Evolutionary conservation across 2,888 invertebrate species (phyloP), one percentile per base, ranked within the genome.

Genomic region (Agrochola litura): DNA sequence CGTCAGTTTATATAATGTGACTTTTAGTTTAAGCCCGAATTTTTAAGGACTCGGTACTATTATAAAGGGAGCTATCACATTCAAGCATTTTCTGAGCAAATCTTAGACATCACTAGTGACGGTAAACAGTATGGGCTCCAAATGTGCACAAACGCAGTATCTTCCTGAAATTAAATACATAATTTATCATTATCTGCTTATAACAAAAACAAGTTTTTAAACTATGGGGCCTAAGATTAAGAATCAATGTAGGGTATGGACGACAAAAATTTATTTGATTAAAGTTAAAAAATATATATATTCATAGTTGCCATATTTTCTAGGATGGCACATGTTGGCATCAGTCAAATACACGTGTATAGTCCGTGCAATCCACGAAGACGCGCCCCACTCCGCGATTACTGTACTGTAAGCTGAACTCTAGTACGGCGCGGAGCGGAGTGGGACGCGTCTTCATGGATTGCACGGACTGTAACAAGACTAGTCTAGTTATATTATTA

Each of bases 271-370:
- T 37, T 37, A 5, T 37, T 37, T 30, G 1, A 30, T 30, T 30
- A 30, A 30, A 30, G 30, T 30, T 30, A 30, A 30, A 30, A 41
- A 41, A 25, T 14, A 49, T 2, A 10, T 16, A 19, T 30, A 12
- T 49, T 30, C 5, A 9, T 67, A 1, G 22, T 67, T 30, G 5
- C 22, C 6, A 60, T 9, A 49, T 46, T 58, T 52, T 16, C 6
- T 25, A 54, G 6, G 10, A 10, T 43, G 14, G 43, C 75, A 46
- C 1, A 43, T 46, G 19, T 83, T 83, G 69, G 73, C 84, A 83
- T 37, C 19, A 56, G 9, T 43, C 25, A 5, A 60, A 61, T 25
- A 25, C 78, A 65, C 79, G 72, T 70, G 80, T n/a, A n/a, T n/a
- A n/a, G n/a, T n/a, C n/a, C n/a, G n/a, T n/a, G n/a, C n/a, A n/a